Base-by-base conservation (phyloP, 2,888 invertebrate species). In the Limnephilus marmoratus region DNA sequence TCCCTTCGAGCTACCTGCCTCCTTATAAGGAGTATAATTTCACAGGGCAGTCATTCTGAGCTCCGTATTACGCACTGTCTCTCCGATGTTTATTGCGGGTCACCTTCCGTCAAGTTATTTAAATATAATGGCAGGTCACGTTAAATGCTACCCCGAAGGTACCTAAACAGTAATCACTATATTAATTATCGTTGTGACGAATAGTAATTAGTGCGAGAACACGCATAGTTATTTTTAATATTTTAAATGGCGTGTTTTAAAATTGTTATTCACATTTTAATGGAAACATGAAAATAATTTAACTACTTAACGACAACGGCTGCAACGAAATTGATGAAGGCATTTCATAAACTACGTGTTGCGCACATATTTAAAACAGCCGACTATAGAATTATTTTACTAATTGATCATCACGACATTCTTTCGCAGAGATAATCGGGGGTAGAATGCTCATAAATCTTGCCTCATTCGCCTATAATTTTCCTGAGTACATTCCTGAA, bases 1-100 rank as follows among this genome's bases (percentile, higher is more conserved):
- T 68, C 68, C 68, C 68, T 68, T n/a, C n/a, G 68, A 68, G 68
- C 68, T 68, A 68, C 68, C 68, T 68, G 68, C 68, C 68, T 68
- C 68, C 68, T 68, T 68, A 68, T 9, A 68, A 24, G 68, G 68
- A 68, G 68, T 68, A 68, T 68, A 68, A 68, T 68, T 68, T 68
- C 9, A 68, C 24, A 68, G 68, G 68, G 68, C 68, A 68, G 68
- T 68, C 68, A n/a, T n/a, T 68, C 68, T 68, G 68, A 7, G 24
- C 68, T 68, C 68, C 24, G 68, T 68, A 68, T 68, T 68, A 68
- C 68, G 68, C 68, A 68, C 68, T 68, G 68, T 68, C 68, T 68
- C 68, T 9, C 24, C 68, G 24, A 68, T 24, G 68, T 9, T 68
- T 68, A 68, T 24, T 24, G 24, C 24, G 9, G n/a, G 24, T 68